These are phyloP conservation scores for Orchestia grillus DNA, from an alignment of 1,140 invertebrate genomes.

Conservation along the genomic window DNA sequence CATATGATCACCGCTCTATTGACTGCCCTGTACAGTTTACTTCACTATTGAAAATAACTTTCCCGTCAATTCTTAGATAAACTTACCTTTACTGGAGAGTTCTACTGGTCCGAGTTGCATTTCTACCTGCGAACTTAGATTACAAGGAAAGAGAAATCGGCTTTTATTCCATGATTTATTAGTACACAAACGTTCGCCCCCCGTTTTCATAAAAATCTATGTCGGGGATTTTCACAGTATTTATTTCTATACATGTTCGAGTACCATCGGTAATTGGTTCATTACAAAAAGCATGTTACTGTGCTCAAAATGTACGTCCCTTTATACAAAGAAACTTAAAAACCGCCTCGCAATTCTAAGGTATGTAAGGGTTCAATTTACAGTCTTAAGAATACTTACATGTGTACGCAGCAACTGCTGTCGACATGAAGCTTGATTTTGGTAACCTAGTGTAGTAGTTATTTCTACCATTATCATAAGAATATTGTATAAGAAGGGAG, in stretches of 20 bases:
- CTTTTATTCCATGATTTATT: slow-evolving; percentile 63
- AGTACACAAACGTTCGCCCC: slow-evolving; percentile 68
- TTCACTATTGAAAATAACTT: too few species aligned
- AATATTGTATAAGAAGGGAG: slow-evolving; percentile 42
- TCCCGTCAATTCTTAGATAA: not conserved
- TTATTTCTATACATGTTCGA: slow-evolving; percentile 68
- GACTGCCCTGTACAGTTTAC: too few species aligned
- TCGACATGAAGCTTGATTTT: not conserved
- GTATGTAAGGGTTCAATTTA: slow-evolving; percentile 12
- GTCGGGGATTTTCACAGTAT: slow-evolving; percentile 68
- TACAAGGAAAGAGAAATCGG: not conserved
- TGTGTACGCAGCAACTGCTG: not conserved
- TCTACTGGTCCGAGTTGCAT: not conserved
- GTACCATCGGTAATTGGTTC: slow-evolving; percentile 68
- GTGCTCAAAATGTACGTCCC: slow-evolving; percentile 67
- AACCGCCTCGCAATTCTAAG: slow-evolving; percentile 63
- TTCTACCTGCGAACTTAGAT: not conserved
- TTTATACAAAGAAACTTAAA: slow-evolving; percentile 68
- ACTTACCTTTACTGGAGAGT: not conserved
- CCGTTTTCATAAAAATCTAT: slow-evolving; percentile 69
- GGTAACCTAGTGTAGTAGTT: slow-evolving; percentile 34
- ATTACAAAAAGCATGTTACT: slow-evolving; percentile 69
- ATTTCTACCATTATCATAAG: not conserved
- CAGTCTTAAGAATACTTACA: slow-evolving; percentile 21
- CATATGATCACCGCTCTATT: too few species aligned